Evolutionary conservation across 2,888 invertebrate species (phyloP), one percentile per base, ranked within the genome.

Genomic region (Alviniconcha strummeri): DNA sequence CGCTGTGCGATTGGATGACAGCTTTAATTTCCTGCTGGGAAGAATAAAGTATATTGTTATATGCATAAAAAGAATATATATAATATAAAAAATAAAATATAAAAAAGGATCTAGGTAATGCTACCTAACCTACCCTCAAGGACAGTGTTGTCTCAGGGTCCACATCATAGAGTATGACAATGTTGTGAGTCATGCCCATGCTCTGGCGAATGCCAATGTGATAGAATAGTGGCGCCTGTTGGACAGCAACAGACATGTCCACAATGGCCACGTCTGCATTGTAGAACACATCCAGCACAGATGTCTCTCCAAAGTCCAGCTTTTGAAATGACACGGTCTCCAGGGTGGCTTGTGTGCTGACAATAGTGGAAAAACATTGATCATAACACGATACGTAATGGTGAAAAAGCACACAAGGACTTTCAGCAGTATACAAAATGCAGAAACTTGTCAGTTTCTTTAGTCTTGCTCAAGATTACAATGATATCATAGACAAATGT

Each of bases 191-290:
- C 98, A 98, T 99, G 85, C 97, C 97, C 94, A 98, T 98, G 93
- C 98, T 98, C 94, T 99, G 99, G 81, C 99, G 95, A 0, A 99
- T 98, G 75, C 99, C 99, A 80, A 99, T 95, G 93, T 99, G 99
- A 94, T 99, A 99, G 90, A 98, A 97, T 84, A 99, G 95, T 0
- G 98, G 96, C 88, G 98, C 97, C 93, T 98, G 98, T 94, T 99
- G 99, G 56, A 97, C 88, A 55, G 90, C 91, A 82, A 98, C 95
- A 67, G 98, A 98, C 89, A 99, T 95, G 94, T 99, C 99, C 75
- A 99, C 98, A 72, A 99, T 95, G 0, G 98, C 98, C 77, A 99
- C 98, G 94, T 99, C 99, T 0, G 99, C 99, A 95, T 98, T 98
- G 94, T 99, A 99, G 94, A 99, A 99, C 88, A 96, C 96, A 93